These are phyloP conservation scores for Drosophila fuyamai DNA, from an alignment of 1,140 invertebrate species.

Conservation along the genomic window DNA sequence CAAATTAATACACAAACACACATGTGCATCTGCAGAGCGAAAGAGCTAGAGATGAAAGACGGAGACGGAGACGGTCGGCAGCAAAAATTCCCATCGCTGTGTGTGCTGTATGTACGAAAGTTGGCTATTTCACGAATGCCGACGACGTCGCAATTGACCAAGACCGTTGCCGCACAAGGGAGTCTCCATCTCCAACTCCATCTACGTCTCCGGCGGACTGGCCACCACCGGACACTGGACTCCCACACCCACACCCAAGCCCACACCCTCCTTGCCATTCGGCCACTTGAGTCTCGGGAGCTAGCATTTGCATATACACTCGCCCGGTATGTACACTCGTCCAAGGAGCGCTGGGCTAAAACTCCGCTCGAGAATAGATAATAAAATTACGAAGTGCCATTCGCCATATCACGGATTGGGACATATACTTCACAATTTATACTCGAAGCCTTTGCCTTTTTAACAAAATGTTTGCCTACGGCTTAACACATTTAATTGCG, in stretches of 20 bases:
- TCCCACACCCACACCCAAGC: background rate
- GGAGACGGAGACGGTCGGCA: slow-evolving; percentile 31
- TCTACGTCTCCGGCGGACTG: background rate
- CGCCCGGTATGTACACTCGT: slow-evolving; percentile 43
- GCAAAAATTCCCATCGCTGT: slow-evolving; percentile 64
- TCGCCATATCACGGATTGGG: slow-evolving; percentile 6
- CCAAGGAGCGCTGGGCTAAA: slow-evolving; percentile 23
- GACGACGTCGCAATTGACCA: slow-evolving; percentile 73
- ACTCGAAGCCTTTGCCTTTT: background rate
- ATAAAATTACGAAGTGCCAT: slow-evolving; percentile 48
- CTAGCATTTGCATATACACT: slow-evolving; percentile 69
- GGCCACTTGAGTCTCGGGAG: slow-evolving; percentile 58
- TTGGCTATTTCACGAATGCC: slow-evolving; percentile 80
- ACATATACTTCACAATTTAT: slow-evolving; percentile 10
- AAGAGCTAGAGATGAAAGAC: slow-evolving; percentile 43
- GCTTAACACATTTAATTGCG: background rate
- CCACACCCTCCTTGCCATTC: slow-evolving; percentile 33
- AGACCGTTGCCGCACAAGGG: slow-evolving; percentile 50
- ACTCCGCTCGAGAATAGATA: slow-evolving; percentile 48
- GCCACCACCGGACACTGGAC: slow-evolving; percentile 14
- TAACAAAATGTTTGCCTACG: background rate
- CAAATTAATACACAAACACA: slow-evolving; percentile 82
- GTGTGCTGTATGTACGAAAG: slow-evolving; percentile 66
- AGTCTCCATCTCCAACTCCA: slow-evolving; percentile 8
- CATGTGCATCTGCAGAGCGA: slow-evolving; percentile 57